Evolutionary conservation across 2,797 vertebrate species (phyloP), one percentile per base, ranked within the genome.

Genomic region (Apodemus agrarius): DNA sequence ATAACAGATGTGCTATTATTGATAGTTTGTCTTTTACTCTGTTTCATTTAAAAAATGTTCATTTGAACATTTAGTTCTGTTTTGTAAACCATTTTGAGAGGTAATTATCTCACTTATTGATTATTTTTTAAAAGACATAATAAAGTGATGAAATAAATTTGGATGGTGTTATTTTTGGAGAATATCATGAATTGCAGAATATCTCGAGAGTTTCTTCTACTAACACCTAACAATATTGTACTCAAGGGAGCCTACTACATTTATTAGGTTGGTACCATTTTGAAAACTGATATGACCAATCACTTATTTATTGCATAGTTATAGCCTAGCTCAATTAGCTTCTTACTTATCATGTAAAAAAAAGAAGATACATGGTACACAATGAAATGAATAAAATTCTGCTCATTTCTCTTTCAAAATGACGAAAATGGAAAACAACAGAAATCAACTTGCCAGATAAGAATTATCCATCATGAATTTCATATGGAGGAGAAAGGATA

Each of bases 11-110:
- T 85, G 11, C 13, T 29, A 46, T 49, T 49, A 34, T 49, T 34
- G 1, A 67, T 85, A 67, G 3, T 49, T 92, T 46, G 63, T 4
- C 37, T 29, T 24, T 61, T 81, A 91, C 86, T 43, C 21, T 84
- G 72, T 84, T 97, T 97, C 57, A 10, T 22, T 97, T 98, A 4
- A 93, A 93, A 65, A 61, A 52, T 12, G 52, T 52, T 52, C 52
- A 52, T 52, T 52, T 52, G 12, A 52, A 52, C 52, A 52, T 52
- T 52, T 52, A 52, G 12, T 52, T 52, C 52, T 52, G 52, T 52
- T 52, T 97, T 29, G 8, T 21, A 24, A 67, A 46, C 6, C 21
- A 2, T 43, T 89, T 85, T 3, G 31, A 82, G 63, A 96, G 61
- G 24, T 14, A 59, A 59, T 76, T 0, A 43, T 95, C 46, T 34